phyloP scores from a whole-genome alignment of 2,113 vertebrate genomes.

The Corythoichthys intestinalis region DNA sequence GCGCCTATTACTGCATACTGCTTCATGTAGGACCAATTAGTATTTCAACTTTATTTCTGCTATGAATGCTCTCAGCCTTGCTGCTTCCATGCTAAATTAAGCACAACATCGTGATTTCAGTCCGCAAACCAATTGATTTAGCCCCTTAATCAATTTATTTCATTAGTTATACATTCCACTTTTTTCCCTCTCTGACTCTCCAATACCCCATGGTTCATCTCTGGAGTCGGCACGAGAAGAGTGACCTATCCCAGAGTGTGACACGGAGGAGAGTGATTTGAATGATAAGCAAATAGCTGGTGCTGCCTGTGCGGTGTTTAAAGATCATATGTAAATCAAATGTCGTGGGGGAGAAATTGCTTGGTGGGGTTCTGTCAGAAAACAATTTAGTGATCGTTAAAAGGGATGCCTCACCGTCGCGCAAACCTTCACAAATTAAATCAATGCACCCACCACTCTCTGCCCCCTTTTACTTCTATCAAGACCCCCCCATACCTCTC shows the following conservation, averaged over 20 bases:
- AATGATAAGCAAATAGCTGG: slow-evolving; percentile 90
- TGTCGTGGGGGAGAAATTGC: slow-evolving; percentile 80
- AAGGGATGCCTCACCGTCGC: slow-evolving; percentile 79
- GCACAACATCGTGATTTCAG: slow-evolving; percentile 83
- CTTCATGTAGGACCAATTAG: slow-evolving; percentile 90
- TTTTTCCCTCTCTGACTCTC: slow-evolving; percentile 42
- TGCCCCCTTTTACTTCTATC: slow-evolving; percentile 64
- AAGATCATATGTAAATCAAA: slow-evolving; percentile 99
- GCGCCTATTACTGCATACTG: slow-evolving; percentile 75
- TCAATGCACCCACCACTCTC: slow-evolving; percentile 70
- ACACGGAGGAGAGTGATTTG: slow-evolving; percentile 78
- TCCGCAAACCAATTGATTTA: slow-evolving; percentile 90
- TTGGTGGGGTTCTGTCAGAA: slow-evolving; percentile 84
- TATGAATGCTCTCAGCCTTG: slow-evolving; percentile 79
- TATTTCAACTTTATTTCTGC: slow-evolving; percentile 74
- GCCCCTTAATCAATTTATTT: slow-evolving; percentile 90
- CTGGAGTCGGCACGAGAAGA: slow-evolving; percentile 66
- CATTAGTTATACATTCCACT: slow-evolving; percentile 89
- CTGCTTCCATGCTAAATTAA: slow-evolving; percentile 87
- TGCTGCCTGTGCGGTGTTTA: slow-evolving; percentile 79
- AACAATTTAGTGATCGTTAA: slow-evolving; percentile 94
- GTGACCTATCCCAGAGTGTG: slow-evolving; percentile 84
- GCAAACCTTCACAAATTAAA: slow-evolving; percentile 79
- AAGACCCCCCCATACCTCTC: slow-evolving; percentile 10
- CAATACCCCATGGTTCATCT: slow-evolving; percentile 44